Evolutionary conservation across 30 jellyfish, hydroid and myxozoan species (phyloP), one percentile per base, ranked within the genome.

Genomic region (Hydractinia echinata): DNA sequence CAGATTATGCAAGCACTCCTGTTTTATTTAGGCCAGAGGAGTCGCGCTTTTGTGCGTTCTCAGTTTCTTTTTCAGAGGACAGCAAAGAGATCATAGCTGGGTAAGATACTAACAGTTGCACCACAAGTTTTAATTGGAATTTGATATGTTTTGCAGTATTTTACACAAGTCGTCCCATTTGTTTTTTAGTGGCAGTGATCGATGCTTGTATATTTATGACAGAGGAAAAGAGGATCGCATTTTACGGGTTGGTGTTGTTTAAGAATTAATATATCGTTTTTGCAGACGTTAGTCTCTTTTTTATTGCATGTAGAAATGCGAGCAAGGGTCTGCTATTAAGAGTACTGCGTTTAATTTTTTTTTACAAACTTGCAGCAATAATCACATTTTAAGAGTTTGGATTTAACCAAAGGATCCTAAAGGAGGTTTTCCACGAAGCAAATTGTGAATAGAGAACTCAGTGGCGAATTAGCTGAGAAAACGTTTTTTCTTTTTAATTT

Each of bases 11-110:
- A 55, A 20, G 80, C 56, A 18, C 51, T 52, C 66, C 5, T 50
- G 52, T 50, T 5, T 19, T 55, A 58, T 81, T 14, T 71, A 90
- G 97, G 84, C 97, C 97, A 0, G 86, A 76, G 10, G 95, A 85
- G 54, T 55, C 88, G 19, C 84, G 95, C n/a, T 90, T 90, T 87
- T 90, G 97, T 71, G 95, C 97, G 39, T 90, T 90, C 73, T 84
- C 97, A 4, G 84, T 90, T n/a, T 73, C 86, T 11, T 90, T 90
- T 76, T 90, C 97, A 30, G 83, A 83, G 58, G 95, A 90, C 84
- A 90, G 95, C 85, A 90, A 88, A 77, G 96, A 90, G 78, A 90
- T 90, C 58, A 86, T 90, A 60, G 97, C 97, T 5, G 97, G 97
- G 97, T 90, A 64, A 10, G 55, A 54, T 8, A 10, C 7, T 64